These are phyloP conservation scores for Corticium candelabrum DNA, from an alignment of 37 sponge, comb jelly and placozoan species.

Conservation along the genomic window DNA sequence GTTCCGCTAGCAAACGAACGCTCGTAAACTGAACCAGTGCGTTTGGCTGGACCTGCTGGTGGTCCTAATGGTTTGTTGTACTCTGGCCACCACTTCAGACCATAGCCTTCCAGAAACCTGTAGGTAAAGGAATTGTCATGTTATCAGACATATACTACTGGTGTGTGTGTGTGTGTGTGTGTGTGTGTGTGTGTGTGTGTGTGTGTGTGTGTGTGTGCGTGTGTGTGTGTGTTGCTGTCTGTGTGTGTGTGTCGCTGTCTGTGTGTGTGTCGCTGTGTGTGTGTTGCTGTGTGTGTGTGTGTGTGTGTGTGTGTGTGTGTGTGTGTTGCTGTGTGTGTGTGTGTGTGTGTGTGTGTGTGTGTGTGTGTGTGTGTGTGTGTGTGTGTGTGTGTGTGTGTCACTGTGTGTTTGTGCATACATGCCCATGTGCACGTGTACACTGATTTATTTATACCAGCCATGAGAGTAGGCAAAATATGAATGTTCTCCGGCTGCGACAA, in stretches of 20 bases:
- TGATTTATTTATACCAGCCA: background rate
- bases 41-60: background rate
- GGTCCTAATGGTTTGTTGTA: background rate
- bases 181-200: background rate
- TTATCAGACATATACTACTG: background rate
- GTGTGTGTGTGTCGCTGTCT: too few relatives aligned
- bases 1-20: background rate
- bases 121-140: background rate
- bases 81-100: slow-evolving; percentile 1
- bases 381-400: slow-evolving; percentile 1
- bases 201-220: slow-evolving; percentile 9
- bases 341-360: slow-evolving; percentile 18
- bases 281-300: too few relatives aligned
- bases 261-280: too few relatives aligned
- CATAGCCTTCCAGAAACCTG: background rate
- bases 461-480: background rate
- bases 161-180: background rate
- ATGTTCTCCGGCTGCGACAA: background rate
- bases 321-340: too few relatives aligned
- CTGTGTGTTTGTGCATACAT: too few relatives aligned
- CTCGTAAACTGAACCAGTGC: background rate
- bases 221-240: too few relatives aligned
- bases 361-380: slow-evolving; percentile 14
- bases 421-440: background rate
- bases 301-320: too few relatives aligned